Evolutionary conservation across 2,797 vertebrate genomes (phyloP), one percentile per base, ranked within the genome.

Genomic region (Syngnathus rostellatus): DNA sequence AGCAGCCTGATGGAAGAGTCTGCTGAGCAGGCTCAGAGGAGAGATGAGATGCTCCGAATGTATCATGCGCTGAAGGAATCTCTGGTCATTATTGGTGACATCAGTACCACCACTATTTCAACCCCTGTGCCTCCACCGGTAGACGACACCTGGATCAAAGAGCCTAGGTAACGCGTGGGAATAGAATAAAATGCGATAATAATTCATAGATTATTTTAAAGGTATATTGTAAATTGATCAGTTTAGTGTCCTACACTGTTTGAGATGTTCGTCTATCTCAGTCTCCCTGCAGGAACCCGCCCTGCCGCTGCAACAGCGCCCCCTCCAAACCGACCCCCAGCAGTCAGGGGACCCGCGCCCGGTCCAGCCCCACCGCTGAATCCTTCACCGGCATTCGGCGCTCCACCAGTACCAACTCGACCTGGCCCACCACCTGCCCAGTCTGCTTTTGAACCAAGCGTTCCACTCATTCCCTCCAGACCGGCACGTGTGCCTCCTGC

Each of bases 1-100:
- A 86, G 79, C 85, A 95, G 93, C 76, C 84, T 98, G 78, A 98
- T 98, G 96, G 95, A 98, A 87, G 96, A 98, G 89, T 96, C 95
- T 0, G 83, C 89, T 0, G 95, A 98, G 64, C 93, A 98, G 88
- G 95, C 95, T 1, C 94, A 96, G 89, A 82, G 94, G n/a, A 78
- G 95, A 1, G 96, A 98, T 0, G 95, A 98, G 67, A 91, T 96
- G 92, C 83, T 98, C 54, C 89, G 94, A 68, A 98, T 96, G 95
- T 96, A 97, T 86, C 94, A 96, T 0, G 95, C 95, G 0, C 90
- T 98, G 53, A 92, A 90, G 25, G 95, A 98, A 62, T 92, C 95
- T 0, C 87, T 98, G 17, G 79, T 72, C 79, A 92, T 98, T 85
- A 98, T 98, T 2, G 95, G 96, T 0, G 96, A 98, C 82, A 95